Base-by-base conservation (phyloP, 1,140 invertebrate species). In the Platyura marginata region DNA sequence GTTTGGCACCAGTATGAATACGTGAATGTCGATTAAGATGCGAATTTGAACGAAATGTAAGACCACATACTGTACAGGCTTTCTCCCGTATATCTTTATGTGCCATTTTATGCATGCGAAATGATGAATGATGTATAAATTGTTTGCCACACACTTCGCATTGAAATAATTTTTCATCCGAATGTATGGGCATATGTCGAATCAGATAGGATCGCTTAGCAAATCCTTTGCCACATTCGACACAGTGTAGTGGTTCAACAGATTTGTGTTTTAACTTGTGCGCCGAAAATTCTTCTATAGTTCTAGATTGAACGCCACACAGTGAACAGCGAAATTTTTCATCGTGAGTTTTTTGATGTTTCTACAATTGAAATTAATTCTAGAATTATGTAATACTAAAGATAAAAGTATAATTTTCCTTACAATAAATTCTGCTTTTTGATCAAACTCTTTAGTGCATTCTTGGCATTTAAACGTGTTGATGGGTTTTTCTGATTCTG, bases 1-100 rank as follows among this genome's bases (percentile, higher is more conserved):
- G 95, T 61, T 98, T 98, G 59, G 98, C 95, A 1, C 93, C 89
- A 3, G 89, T 93, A 62, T 95, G 90, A 6, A 92, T 96, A 23
- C 91, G 71, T 19, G 95, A 88, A 64, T 96, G 92, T 34, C 91
- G 96, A 47, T 92, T 96, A 13, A 96, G 67, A 59, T 96, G 92
- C 3, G 32, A 34, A n/a, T 11, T 34, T 34, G 32, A 34, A 3
- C 32, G 32, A 34, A 34, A 34, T 15, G 16, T 34, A 4, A n/a
- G 32, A 13, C 11, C 16, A 13, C 32, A 34, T n/a, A n/a, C 11
- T 3, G 32, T 11, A 13, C 32, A 34, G 11, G 13, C 16, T 34
- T 34, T 34, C 32, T 34, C 16, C 3, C 32, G 3, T 6, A 34
- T 34, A 15, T 34, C 32, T n/a, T 34, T 15, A 34, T 34, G 32